Conservation (phyloP, 2,113 vertebrate genomes). For the Myotis lucifugus region DNA sequence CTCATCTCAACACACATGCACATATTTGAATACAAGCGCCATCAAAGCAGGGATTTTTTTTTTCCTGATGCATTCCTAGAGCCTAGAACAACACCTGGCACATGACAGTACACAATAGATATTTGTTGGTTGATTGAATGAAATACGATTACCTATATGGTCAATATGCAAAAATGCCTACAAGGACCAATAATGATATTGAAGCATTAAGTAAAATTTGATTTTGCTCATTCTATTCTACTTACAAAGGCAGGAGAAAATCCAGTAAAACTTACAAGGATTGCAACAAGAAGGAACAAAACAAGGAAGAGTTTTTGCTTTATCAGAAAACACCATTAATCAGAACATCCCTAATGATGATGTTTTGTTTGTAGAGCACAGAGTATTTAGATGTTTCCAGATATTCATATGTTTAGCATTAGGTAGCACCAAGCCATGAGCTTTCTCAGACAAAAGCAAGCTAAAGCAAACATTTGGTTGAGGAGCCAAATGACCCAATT, state of each 20-base stretch:
- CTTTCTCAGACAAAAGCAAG: constrained; percentile 47
- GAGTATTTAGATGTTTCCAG: constrained; percentile 33
- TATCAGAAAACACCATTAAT: constrained; percentile 32
- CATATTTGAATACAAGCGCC: not conserved
- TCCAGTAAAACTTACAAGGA: not conserved
- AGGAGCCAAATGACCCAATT: not conserved
- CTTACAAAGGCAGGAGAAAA: not conserved
- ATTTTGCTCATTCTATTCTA: not conserved
- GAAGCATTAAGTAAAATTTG: not conserved
- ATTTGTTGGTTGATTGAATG: not conserved
- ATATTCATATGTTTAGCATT: constrained; percentile 54
- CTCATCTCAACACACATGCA: not conserved
- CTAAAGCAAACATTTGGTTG: not conserved
- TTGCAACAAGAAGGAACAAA: not conserved
- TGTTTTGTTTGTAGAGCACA: constrained; percentile 48
- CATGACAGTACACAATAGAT: not conserved
- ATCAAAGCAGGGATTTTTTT: not conserved
- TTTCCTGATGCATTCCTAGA: not conserved
- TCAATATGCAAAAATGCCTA: not conserved
- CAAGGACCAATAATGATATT: not conserved
- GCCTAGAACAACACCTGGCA: not conserved
- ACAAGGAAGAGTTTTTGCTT: constrained; percentile 19
- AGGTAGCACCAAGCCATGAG: not conserved
- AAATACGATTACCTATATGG: not conserved
- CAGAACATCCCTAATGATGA: not conserved